Evolutionary conservation across 2,888 invertebrate genomes (phyloP), one percentile per base, ranked within the genome.

Genomic region (Ophioninae sp.): DNA sequence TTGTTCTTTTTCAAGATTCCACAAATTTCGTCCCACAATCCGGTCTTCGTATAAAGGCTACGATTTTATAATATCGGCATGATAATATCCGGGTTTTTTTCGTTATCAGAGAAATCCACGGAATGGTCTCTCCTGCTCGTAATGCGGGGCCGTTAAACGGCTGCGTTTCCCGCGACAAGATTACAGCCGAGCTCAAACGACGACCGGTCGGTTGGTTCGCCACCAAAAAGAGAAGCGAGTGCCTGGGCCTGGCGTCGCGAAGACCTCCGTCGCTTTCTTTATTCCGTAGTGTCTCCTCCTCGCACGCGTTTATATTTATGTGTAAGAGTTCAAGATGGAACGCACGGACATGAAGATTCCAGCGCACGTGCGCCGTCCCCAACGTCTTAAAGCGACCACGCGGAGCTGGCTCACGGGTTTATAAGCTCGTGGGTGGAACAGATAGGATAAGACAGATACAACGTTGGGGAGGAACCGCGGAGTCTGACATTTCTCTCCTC

Each of bases 371-470:
- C 68, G 70, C 69, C 23, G 73, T 30, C 78, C 73, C 7, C 74
- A 44, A 21, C 72, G 73, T 83, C 73, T 75, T n/a, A 62, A 30
- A 39, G 56, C 50, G 57, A 39, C 44, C 74, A 73, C 39, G 44
- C 74, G 50, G 56, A 61, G 75, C 67, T 62, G 69, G 30, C 37
- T 50, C 50, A 69, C 73, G 56, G 73, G 68, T 69, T 79, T 79
- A 78, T 83, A 82, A 87, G 85, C 84, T 82, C 79, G 87, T 87
- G 88, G 89, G 88, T 87, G 88, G 88, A 89, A 89, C 87, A 87
- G 88, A 89, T 89, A 87, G 87, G 87, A 87, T 87, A 85, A 81
- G 88, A 86, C 82, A 86, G 86, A 84, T 86, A 89, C 89, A 88
- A 79, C 88, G 84, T 87, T 87, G 81, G 86, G 89, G 87, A 88